These are phyloP conservation scores for Teleogryllus occipitalis DNA, from an alignment of 1,140 invertebrate genomes.

Conservation along the genomic window DNA sequence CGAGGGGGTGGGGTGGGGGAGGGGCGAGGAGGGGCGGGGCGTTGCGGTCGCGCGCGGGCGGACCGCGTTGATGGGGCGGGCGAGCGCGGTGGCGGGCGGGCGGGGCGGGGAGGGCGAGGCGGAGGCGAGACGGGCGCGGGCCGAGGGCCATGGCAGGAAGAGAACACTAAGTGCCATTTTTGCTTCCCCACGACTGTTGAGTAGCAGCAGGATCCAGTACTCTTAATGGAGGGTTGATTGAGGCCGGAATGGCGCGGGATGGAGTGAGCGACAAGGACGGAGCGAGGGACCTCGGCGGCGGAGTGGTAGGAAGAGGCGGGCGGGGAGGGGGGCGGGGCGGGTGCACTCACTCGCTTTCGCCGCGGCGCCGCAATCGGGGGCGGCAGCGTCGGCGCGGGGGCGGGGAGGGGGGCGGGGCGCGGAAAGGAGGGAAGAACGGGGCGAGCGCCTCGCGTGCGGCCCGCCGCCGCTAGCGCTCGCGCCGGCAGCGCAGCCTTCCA, in stretches of 20 bases:
- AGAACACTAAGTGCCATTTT: constrained; percentile 5
- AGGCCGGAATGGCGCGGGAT: not conserved
- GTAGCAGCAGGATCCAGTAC: not conserved
- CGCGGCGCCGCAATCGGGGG: not conserved
- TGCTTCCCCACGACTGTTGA: not conserved
- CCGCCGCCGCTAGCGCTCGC: no score
- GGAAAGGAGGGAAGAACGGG: not conserved
- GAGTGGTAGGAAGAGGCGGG: not conserved
- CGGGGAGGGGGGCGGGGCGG: not conserved
- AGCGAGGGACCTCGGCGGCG: not conserved
- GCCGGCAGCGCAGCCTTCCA: not conserved
- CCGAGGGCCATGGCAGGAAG: not conserved
- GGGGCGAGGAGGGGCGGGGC: no score
- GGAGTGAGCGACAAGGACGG: not conserved
- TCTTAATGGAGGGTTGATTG: not conserved
- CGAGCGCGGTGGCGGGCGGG: not conserved
- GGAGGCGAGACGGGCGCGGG: not conserved
- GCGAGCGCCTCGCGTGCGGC: not conserved
- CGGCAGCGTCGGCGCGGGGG: no score
- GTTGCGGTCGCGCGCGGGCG: no score
- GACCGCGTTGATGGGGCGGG: not conserved
- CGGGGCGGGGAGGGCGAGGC: not conserved
- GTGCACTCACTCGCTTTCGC: not conserved
- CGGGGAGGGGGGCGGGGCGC: not conserved
- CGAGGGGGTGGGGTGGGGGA: no score